These are phyloP conservation scores for Austrolebias charrua DNA, from an alignment of 2,797 vertebrate species.

Conservation along the genomic window DNA sequence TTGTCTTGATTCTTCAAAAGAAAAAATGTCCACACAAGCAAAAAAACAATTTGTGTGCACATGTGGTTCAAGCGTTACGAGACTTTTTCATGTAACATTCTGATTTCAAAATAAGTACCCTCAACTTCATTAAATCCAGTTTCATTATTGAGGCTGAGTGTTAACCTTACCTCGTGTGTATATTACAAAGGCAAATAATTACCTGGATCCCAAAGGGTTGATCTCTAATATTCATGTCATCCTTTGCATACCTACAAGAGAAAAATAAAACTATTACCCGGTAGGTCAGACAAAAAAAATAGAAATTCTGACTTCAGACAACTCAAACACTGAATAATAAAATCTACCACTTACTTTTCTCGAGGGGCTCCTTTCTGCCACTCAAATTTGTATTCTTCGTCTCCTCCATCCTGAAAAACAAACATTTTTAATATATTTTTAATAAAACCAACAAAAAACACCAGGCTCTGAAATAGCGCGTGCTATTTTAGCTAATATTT, in stretches of 20 bases:
- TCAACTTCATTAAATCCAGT: not conserved
- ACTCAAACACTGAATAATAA: not conserved
- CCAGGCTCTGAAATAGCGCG: not conserved
- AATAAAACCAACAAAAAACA: not conserved
- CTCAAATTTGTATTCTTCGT: constrained; percentile 97
- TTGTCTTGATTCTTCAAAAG: no score
- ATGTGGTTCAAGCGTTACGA: no score
- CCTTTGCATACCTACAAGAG: constrained; percentile 90
- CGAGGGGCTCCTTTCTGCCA: constrained; percentile 97
- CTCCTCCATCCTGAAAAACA: constrained; percentile 83
- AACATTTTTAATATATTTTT: not conserved
- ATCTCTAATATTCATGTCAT: constrained; percentile 99
- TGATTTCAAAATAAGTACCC: not conserved
- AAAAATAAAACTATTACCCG: constrained; percentile 1
- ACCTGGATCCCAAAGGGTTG: constrained; percentile 99
- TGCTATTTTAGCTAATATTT: not conserved
- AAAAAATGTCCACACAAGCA: no score
- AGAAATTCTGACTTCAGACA: not conserved
- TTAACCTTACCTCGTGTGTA: not conserved
- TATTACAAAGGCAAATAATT: constrained; percentile 22
- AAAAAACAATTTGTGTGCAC: no score
- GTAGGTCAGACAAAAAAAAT: constrained; percentile 4
- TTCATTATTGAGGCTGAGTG: no score
- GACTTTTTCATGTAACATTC: no score
- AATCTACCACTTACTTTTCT: constrained; percentile 88